Base-by-base conservation (phyloP, 2,113 vertebrate species). In the Bufo gargarizans region DNA sequence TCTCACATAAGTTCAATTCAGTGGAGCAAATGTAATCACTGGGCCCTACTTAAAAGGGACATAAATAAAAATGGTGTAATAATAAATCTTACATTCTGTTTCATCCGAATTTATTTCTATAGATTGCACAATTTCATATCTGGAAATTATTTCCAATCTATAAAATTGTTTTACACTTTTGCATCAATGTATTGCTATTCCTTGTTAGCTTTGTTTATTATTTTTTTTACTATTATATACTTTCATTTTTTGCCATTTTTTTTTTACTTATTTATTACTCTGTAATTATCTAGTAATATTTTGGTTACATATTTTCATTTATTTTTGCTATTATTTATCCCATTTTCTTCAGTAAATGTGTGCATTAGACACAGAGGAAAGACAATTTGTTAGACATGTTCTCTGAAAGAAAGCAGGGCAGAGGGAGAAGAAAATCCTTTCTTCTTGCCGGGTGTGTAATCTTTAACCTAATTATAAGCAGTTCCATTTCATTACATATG, bases 1-100 rank as follows among this genome's bases (percentile, higher is more conserved):
- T 91, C 89, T 90, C 91, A 90, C 92, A 90, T 87, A 90, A 89
- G 90, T 91, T 93, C 90, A 93, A 93, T 93, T 91, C 89, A 88
- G 89, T 91, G 90, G 93, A 91, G 91, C 88, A 92, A 93, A 93
- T 92, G 90, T 76, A 92, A 91, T 93, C 91, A 92, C 93, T 95
- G 92, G 84, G 90, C 85, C 89, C 90, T 93, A 92, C 93, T 91
- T 93, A 93, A 92, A 91, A 87, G 88, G 81, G 87, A 91, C 82
- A 90, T 89, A 86, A 63, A 91, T 58, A 47, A 69, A 82, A 71
- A 74, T 17, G 77, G 69, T 91, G 49, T 7, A 50, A 22, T 12
- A 2, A 82, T 33, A 81, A 20, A n/a, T 43, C 6, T 33, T 4
- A 59, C 20, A 76, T 10, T 14, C 14, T 33, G 13, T 14, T 65